Evolutionary conservation across 1,140 invertebrate genomes (phyloP).

Genomic region (Ips typographus): DNA sequence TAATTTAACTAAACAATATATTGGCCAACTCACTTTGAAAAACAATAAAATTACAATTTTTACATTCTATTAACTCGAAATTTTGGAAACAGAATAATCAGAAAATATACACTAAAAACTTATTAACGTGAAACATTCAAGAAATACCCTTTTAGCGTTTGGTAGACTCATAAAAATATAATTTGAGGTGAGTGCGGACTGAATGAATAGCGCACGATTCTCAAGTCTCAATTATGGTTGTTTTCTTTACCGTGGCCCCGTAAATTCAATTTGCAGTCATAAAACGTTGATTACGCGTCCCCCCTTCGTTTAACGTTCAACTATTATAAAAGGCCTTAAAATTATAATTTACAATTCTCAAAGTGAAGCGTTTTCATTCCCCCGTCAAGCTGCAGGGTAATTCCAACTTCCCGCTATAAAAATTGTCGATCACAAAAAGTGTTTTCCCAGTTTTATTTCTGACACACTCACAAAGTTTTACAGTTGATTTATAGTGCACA

Average conservation of each 20-base stretch:
- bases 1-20: too few species aligned
- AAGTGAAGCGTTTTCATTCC: background rate
- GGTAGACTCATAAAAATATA: conserved; percentile 28
- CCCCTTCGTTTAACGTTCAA: conserved; percentile 17
- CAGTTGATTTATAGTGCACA: too few species aligned
- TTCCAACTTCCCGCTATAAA: too few species aligned
- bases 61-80: too few species aligned
- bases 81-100: too few species aligned
- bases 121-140: background rate
- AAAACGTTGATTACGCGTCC: conserved; percentile 30
- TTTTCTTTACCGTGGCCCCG: conserved; percentile 24
- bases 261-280: conserved; percentile 33
- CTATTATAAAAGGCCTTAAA: conserved; percentile 28
- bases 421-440: too few species aligned
- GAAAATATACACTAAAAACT: too few species aligned
- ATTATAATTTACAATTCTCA: conserved; percentile 18
- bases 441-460: too few species aligned
- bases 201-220: conserved; percentile 18
- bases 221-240: conserved; percentile 30
- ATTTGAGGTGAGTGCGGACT: conserved; percentile 1
- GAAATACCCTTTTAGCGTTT: background rate
- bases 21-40: too few species aligned
- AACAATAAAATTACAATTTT: too few species aligned
- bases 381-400: too few species aligned
- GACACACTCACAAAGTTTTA: too few species aligned